Evolutionary conservation across 2,797 vertebrate species (phyloP).

Genomic region (Lindbergichthys nudifrons): DNA sequence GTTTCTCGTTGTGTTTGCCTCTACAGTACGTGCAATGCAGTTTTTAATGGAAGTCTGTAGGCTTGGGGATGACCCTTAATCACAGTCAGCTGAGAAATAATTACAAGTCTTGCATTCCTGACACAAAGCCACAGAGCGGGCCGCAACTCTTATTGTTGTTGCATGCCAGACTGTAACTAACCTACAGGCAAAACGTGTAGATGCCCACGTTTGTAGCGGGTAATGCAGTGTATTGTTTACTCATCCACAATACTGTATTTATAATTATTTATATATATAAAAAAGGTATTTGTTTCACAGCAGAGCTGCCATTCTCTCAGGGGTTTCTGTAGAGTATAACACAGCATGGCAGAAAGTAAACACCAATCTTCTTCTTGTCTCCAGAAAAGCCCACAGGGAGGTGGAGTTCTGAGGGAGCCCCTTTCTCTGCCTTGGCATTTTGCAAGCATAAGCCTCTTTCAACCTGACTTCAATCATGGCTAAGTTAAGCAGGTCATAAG

Average conservation of each 20-base stretch:
- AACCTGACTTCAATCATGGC: constrained; percentile 78
- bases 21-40: constrained; percentile 32
- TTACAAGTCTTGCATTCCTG: constrained; percentile 80
- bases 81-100: constrained; percentile 86
- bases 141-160: constrained; percentile 65
- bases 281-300: constrained; percentile 57
- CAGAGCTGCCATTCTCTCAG: constrained; percentile 64
- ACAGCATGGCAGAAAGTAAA: constrained; percentile 78
- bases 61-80: constrained; percentile 82
- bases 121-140: constrained; percentile 65
- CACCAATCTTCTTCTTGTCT: constrained; percentile 77
- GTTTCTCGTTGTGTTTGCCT: constrained; percentile 22
- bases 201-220: constrained; percentile 49
- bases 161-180: constrained; percentile 58
- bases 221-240: constrained; percentile 63
- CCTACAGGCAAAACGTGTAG: constrained; percentile 56
- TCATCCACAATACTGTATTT: constrained; percentile 65
- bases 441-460: constrained; percentile 73
- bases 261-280: constrained; percentile 48
- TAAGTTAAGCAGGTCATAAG: constrained; percentile 80
- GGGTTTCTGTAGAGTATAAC: constrained; percentile 68
- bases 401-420: constrained; percentile 66
- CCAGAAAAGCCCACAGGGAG: constrained; percentile 71
- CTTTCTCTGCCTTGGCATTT: constrained; percentile 71
- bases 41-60: constrained; percentile 79